Conservation (phyloP, 2,888 invertebrate species). For the Cephus runcator region DNA sequence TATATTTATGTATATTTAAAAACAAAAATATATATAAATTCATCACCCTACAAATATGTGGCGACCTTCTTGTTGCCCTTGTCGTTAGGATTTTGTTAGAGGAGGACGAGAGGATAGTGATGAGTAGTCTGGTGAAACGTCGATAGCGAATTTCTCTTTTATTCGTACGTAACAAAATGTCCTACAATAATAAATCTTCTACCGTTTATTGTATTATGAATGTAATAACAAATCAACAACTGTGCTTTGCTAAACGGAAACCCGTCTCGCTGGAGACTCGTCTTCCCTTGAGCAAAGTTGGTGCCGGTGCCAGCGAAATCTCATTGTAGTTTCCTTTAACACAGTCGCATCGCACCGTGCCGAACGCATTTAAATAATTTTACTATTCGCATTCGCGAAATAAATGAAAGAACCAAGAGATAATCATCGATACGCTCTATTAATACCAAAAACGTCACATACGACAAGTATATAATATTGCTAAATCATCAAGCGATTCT, state of each 20-base stretch:
- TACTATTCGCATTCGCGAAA: neutral
- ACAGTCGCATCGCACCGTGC: neutral
- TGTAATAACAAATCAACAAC: constrained; percentile 40
- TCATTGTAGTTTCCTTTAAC: neutral
- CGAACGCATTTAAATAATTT: neutral
- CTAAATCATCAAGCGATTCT: neutral
- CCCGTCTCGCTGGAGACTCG: neutral
- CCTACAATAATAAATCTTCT: constrained; percentile 29
- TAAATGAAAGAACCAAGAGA: neutral
- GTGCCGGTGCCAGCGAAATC: neutral
- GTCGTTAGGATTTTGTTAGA: neutral
- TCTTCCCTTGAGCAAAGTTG: neutral
- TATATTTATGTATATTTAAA: constrained; percentile 59
- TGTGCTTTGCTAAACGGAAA: constrained; percentile 6
- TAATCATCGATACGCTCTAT: neutral
- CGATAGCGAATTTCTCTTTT: neutral
- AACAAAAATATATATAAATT: constrained; percentile 46
- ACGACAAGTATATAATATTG: neutral
- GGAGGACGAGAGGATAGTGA: neutral
- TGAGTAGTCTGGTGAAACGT: no score
- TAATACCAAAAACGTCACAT: neutral
- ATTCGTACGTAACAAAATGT: constrained; percentile 40
- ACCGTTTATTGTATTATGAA: constrained; percentile 35
- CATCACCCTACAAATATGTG: constrained; percentile 34
- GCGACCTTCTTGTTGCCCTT: neutral